Conservation (phyloP, 2,888 invertebrate species). For the Cloeon dipterum region DNA sequence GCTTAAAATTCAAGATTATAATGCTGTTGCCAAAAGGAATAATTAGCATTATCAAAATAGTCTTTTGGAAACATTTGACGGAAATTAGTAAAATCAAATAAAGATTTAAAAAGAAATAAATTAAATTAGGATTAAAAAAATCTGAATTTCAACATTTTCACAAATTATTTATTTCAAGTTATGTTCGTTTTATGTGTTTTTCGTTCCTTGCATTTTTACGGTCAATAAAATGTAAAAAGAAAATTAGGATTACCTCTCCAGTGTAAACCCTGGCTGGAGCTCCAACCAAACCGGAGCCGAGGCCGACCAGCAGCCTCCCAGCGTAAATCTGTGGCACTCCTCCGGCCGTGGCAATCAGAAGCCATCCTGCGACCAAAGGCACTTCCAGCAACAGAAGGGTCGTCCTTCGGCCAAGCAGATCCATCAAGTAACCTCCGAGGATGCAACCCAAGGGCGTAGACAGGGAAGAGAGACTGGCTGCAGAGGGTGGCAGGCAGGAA, state of each 20-base stretch:
- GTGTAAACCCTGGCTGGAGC: constrained; percentile 46
- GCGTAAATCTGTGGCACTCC: constrained; percentile 35
- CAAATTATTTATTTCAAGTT: too few species aligned
- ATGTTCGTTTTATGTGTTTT: too few species aligned
- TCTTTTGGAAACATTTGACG: too few species aligned
- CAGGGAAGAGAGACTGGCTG: constrained; percentile 40
- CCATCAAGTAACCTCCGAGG: constrained; percentile 44
- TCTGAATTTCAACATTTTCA: background rate
- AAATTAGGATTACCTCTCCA: constrained; percentile 21
- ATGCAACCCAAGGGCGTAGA: constrained; percentile 47
- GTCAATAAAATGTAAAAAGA: background rate
- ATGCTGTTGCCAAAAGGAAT: too few species aligned
- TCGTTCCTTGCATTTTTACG: too few species aligned
- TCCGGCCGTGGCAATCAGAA: constrained; percentile 31
- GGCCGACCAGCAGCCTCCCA: constrained; percentile 37
- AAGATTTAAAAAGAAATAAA: constrained; percentile 15
- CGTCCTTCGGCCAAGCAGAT: constrained; percentile 35
- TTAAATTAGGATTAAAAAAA: too few species aligned
- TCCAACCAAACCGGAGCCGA: constrained; percentile 48
- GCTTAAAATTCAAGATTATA: too few species aligned
- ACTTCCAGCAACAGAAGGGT: constrained; percentile 39
- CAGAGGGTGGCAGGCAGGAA: constrained; percentile 7
- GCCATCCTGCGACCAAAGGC: constrained; percentile 44
- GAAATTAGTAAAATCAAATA: too few species aligned
- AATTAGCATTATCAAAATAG: too few species aligned